Conservation (phyloP, 2,113 vertebrate species). For the Chiloscyllium plagiosum region DNA sequence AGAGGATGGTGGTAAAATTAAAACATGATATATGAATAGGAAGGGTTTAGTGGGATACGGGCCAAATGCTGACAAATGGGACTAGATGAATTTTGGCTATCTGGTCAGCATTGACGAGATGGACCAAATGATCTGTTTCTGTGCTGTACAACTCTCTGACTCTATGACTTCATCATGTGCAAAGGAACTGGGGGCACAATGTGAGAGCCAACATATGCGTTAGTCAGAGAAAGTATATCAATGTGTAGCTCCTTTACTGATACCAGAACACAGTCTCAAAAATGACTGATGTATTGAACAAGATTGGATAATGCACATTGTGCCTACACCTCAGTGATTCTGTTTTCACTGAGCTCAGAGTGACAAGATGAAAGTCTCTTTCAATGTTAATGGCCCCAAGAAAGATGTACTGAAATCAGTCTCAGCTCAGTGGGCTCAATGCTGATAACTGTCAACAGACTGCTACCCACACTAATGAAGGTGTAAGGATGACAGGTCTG, state of each 20-base stretch:
- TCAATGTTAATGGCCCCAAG: background rate
- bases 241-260: background rate
- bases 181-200: background rate
- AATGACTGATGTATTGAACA: background rate
- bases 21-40: no score
- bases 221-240: background rate
- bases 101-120: no score
- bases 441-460: background rate
- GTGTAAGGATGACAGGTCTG: background rate
- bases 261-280: background rate
- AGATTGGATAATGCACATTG: background rate
- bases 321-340: background rate
- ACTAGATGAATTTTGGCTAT: no score
- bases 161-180: no score
- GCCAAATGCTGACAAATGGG: no score
- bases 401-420: background rate
- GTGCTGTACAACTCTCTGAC: no score
- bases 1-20: no score
- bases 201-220: background rate
- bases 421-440: background rate
- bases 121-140: no score
- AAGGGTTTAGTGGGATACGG: no score
- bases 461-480: background rate
- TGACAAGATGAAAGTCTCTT: background rate
- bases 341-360: background rate